Evolutionary conservation across 2,797 vertebrate genomes (phyloP).

Genomic region (Linurgus olivaceus): DNA sequence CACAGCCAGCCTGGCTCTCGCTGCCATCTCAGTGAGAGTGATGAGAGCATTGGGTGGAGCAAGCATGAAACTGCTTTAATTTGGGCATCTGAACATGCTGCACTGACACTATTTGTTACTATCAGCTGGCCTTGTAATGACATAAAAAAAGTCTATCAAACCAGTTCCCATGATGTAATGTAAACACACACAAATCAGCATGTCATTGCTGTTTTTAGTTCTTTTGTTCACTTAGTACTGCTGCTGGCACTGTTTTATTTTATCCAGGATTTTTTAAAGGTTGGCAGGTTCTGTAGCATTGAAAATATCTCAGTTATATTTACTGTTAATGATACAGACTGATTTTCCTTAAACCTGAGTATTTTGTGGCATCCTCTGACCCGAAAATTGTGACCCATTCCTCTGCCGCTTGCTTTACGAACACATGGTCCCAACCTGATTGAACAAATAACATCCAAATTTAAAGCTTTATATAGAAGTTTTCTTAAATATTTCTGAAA

Average conservation of each 20-base stretch:
- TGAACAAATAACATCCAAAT: background rate
- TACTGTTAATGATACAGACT: background rate
- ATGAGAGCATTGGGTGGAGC: background rate
- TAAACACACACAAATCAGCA: background rate
- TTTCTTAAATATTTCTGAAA: background rate
- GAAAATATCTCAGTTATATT: background rate
- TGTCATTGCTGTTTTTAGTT: background rate
- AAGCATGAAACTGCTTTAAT: background rate
- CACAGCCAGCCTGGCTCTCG: background rate
- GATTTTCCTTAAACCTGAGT: background rate
- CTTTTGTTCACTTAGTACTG: background rate
- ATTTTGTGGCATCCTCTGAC: background rate
- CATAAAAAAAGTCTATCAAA: background rate
- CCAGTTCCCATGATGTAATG: background rate
- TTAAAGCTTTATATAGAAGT: background rate
- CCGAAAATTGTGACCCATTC: background rate
- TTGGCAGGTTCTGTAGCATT: background rate
- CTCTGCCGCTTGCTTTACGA: background rate
- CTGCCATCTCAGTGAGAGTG: background rate
- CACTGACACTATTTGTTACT: background rate
- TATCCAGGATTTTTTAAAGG: background rate
- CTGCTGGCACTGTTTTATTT: background rate
- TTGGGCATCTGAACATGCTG: background rate
- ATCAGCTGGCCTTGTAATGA: background rate
- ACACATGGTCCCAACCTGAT: rapidly evolving